Base-by-base conservation (phyloP, 1,140 invertebrate genomes). In the Zeugodacus cucurbitae region DNA sequence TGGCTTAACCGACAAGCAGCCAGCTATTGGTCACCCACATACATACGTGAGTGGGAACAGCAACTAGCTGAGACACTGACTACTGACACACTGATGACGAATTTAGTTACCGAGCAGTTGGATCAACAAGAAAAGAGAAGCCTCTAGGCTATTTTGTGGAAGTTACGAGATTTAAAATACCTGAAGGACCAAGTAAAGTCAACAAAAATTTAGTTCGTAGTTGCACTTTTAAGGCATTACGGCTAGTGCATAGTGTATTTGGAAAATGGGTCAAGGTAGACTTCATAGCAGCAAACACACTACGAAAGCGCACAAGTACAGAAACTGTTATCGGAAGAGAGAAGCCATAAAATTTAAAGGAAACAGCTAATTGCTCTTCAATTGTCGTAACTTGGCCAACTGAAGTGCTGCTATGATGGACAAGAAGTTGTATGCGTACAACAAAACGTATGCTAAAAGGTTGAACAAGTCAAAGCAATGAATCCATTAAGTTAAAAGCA, bases 191-290 rank as follows among this genome's bases (percentile, higher is more conserved):
- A 37, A 48, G 14, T 8, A 54, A 8, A 48, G 64, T 41, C 22
- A 82, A 82, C 11, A 54, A n/a, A 54, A 29, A 11, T 82, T 3
- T 26, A 11, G 14, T 22, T 10, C 8, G 10, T 20, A 29, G 74
- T 82, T 82, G 74, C 22, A 82, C 41, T 44, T 48, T 54, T 10
- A n/a, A 14, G 74, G 0, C 10, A 48, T 48, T 22, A 48, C 37
- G 11, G 74, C 44, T 82, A 82, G 41, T 29, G 20, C 41, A 20
- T 14, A 14, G 44, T 48, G 48, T 34, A 44, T n/a, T n/a, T n/a
- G 41, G 4, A 82, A 54, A 54, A 82, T 82, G n/a, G 74, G 74
- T 82, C 41, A 82, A 82, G 74, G 74, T 41, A 82, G 41, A 10
- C 3, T n/a, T 78, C 4, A 17, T 22, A 4, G 26, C 26, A 82